Conservation (phyloP, 2,113 vertebrate species). For the Mastomys coucha region DNA sequence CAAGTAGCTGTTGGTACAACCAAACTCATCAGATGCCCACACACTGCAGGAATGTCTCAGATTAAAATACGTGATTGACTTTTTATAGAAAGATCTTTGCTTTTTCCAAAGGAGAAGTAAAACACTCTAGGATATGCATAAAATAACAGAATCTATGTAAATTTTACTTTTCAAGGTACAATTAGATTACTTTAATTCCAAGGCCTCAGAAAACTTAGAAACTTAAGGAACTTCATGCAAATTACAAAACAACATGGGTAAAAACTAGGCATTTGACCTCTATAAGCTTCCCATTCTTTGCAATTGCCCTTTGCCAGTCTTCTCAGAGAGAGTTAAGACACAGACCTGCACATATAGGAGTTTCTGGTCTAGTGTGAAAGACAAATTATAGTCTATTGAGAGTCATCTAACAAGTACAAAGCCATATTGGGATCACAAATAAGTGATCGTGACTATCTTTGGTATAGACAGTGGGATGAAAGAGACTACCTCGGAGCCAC, state of each 20-base stretch:
- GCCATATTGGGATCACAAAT: not conserved
- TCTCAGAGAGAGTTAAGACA: not conserved
- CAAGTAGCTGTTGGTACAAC: not conserved
- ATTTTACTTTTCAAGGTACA: constrained; percentile 4
- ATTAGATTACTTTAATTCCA: not conserved
- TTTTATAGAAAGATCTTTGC: constrained; percentile 27
- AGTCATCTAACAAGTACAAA: not conserved
- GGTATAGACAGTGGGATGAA: not conserved
- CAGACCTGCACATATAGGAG: not conserved
- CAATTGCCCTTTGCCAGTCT: not conserved
- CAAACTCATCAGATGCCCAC: not conserved
- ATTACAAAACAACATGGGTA: not conserved
- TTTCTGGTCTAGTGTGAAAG: not conserved
- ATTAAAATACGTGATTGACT: not conserved
- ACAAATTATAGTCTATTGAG: too few species aligned
- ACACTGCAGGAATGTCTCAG: not conserved
- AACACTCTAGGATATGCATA: not conserved
- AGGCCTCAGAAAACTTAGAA: not conserved
- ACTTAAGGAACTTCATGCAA: not conserved
- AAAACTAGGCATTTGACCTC: not conserved
- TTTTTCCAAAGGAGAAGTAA: not conserved
- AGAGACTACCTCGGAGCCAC: not conserved
- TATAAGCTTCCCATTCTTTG: not conserved
- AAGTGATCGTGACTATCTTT: not conserved
- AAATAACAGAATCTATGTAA: not conserved